A percentile compares a stretch with the other conserved stretches of the same genome.
These are phyloP conservation scores for Paracanthobrama guichenoti DNA, from an alignment of 2,113 vertebrate species.

Conservation along the genomic window DNA sequence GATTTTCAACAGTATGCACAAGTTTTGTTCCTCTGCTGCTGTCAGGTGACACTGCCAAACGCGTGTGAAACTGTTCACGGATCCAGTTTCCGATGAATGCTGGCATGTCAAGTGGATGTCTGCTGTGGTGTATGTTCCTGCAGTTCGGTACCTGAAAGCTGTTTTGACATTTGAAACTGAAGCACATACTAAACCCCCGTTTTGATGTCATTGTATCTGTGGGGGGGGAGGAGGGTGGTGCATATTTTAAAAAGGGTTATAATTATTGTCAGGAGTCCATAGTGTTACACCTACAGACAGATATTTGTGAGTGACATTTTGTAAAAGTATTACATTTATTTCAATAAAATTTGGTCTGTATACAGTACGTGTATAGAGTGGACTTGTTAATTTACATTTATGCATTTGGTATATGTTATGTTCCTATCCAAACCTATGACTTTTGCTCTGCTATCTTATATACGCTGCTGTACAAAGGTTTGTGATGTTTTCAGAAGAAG, in stretches of 20 bases:
- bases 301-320: constrained; percentile 73
- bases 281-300: constrained; percentile 66
- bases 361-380: constrained; percentile 48
- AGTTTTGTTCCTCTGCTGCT: constrained; percentile 50
- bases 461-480: too few species aligned
- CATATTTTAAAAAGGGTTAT: constrained; percentile 56
- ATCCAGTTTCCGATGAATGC: constrained; percentile 40
- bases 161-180: constrained; percentile 48
- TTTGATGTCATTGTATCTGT: constrained; percentile 25
- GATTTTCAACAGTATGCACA: constrained; percentile 38
- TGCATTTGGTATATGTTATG: not conserved
- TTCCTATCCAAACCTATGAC: not conserved
- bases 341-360: constrained; percentile 75
- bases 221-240: constrained; percentile 10
- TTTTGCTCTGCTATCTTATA: too few species aligned
- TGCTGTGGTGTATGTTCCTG: not conserved
- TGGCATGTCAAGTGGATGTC: constrained; percentile 38
- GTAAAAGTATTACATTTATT: constrained; percentile 75
- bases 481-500: too few species aligned
- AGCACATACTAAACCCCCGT: constrained; percentile 44
- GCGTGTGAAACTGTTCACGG: constrained; percentile 47
- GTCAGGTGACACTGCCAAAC: constrained; percentile 67
- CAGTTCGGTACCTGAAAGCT: not conserved
- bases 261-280: constrained; percentile 59
- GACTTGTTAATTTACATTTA: not conserved